Percentiles rank a stretch among this genome's conserved stretches.
phyloP scores from a whole-genome alignment of 2,797 vertebrate species.

The Hephaestus fuliginosus region DNA sequence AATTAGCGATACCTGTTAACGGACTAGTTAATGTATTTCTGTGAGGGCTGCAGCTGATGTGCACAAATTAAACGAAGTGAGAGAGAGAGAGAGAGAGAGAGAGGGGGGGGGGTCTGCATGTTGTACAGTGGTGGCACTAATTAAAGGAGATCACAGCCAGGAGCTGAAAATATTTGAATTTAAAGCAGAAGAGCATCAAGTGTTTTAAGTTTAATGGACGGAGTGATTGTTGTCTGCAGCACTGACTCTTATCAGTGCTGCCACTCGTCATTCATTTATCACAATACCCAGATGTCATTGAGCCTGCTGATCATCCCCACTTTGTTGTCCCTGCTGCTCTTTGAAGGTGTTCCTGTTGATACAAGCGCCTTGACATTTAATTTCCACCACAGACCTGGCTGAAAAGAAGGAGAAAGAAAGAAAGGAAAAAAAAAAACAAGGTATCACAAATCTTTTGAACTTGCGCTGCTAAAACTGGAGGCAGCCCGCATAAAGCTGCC shows the following conservation, averaged over 20 bases:
- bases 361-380: constrained; percentile 55
- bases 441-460: constrained; percentile 47
- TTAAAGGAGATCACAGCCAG: constrained; percentile 64
- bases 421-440: not conserved
- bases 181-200: constrained; percentile 32
- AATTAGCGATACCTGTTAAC: constrained; percentile 65
- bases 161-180: constrained; percentile 51
- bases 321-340: constrained; percentile 26
- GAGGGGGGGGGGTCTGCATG: constrained; percentile 12
- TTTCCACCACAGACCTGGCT: constrained; percentile 19
- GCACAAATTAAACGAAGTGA: constrained; percentile 41
- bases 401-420: not conserved
- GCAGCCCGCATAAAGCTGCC: constrained; percentile 25
- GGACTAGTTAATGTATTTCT: constrained; percentile 46
- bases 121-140: constrained; percentile 57
- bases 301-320: constrained; percentile 13
- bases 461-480: constrained; percentile 39
- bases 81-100: not conserved
- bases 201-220: constrained; percentile 56
- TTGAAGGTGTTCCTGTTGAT: constrained; percentile 34
- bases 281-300: constrained; percentile 22
- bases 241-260: constrained; percentile 2
- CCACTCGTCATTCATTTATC: constrained; percentile 15
- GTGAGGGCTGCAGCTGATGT: constrained; percentile 55
- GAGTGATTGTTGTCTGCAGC: not conserved